These are phyloP conservation scores for Emydoidea blandingii DNA, from an alignment of 2,797 vertebrate genomes.

Conservation along the genomic window DNA sequence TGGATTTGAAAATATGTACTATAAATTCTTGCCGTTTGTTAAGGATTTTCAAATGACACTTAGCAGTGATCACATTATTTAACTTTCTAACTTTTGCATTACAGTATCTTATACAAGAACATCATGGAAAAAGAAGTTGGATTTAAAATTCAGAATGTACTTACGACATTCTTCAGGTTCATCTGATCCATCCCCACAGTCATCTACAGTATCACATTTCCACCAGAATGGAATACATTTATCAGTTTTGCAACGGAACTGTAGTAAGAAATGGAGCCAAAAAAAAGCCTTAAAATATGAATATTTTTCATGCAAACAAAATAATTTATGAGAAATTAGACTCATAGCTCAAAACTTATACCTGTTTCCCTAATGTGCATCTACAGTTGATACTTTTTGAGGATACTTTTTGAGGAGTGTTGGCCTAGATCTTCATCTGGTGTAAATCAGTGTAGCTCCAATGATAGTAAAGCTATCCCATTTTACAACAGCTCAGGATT, in stretches of 20 bases:
- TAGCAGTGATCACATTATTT: neutral
- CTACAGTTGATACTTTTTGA: neutral
- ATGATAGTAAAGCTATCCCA: neutral
- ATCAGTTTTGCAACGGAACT: conserved; percentile 97
- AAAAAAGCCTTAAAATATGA: neutral
- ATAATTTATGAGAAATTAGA: neutral
- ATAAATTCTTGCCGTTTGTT: accelerated
- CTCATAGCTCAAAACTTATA: neutral
- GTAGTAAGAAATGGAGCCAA: neutral
- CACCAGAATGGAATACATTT: conserved; percentile 98
- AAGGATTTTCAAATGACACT: neutral
- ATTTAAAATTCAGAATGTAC: conserved; percentile 50
- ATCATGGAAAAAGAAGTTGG: accelerated
- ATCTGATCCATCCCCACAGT: conserved; percentile 94
- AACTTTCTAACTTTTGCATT: neutral
- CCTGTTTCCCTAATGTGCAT: accelerated
- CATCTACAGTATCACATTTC: conserved; percentile 97
- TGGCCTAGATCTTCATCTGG: neutral
- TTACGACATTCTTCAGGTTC: conserved; percentile 94
- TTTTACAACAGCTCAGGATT: neutral
- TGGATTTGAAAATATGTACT: neutral
- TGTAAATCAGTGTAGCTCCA: neutral
- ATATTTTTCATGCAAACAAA: accelerated
- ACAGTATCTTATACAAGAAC: neutral
- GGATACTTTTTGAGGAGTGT: neutral